phyloP scores from a whole-genome alignment of 2,113 vertebrate genomes.

The Marmota flaviventris region DNA sequence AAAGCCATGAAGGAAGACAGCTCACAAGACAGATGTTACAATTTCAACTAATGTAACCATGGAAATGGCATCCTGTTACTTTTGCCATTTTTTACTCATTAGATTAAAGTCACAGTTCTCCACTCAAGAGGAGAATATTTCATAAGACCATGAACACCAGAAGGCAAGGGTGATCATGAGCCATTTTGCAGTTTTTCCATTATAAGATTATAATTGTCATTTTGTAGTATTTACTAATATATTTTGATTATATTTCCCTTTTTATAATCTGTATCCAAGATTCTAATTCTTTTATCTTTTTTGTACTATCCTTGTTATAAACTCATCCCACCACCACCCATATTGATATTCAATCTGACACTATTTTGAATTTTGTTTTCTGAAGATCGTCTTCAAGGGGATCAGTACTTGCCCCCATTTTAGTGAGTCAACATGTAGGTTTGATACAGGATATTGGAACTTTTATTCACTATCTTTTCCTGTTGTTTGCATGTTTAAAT shows the following conservation, averaged over 20 bases:
- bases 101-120: background rate
- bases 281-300: background rate
- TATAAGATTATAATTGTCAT: background rate
- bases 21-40: background rate
- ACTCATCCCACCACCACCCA: rapidly evolving
- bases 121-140: background rate
- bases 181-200: background rate
- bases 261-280: background rate
- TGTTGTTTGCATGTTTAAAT: background rate
- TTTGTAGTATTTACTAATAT: background rate
- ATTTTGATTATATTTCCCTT: background rate
- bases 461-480: background rate
- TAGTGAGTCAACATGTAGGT: background rate
- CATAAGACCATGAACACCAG: background rate
- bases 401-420: background rate
- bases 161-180: background rate
- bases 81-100: background rate
- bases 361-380: conserved; percentile 1
- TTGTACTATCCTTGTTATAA: background rate
- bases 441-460: background rate
- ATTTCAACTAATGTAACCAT: background rate
- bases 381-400: background rate
- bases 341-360: background rate
- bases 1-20: background rate
- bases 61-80: background rate